These are phyloP conservation scores for Platysternon megacephalum DNA, from an alignment of 2,113 vertebrate genomes.

Conservation along the genomic window DNA sequence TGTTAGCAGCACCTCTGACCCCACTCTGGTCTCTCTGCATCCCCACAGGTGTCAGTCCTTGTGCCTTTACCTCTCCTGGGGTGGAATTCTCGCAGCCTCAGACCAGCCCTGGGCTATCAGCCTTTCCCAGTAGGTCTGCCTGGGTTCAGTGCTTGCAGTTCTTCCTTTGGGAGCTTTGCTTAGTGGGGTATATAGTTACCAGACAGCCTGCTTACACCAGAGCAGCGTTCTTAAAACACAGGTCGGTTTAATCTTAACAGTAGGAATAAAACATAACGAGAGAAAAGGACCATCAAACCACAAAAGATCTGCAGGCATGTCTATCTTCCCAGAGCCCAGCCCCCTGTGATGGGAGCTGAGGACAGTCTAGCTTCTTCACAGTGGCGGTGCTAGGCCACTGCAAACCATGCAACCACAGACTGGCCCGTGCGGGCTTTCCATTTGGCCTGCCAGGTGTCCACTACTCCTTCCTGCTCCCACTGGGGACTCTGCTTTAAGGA, in stretches of 20 bases:
- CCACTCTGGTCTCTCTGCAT: neutral
- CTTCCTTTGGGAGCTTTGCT: neutral
- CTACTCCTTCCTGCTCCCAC: neutral
- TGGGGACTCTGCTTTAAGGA: neutral
- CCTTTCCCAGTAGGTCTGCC: neutral
- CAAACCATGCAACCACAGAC: neutral
- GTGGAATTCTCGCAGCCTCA: neutral
- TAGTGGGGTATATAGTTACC: neutral
- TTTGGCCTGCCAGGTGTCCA: neutral
- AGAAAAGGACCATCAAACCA: neutral
- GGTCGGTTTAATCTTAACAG: neutral
- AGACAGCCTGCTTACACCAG: neutral
- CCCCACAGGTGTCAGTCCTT: neutral
- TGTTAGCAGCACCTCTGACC: neutral
- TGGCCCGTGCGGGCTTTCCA: too few species aligned
- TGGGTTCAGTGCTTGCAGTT: neutral
- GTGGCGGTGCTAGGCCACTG: neutral
- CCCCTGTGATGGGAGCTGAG: neutral
- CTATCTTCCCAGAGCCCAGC: neutral
- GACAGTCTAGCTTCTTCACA: neutral
- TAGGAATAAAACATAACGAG: neutral
- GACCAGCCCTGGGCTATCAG: fast-evolving
- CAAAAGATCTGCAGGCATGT: neutral
- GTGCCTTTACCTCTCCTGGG: neutral
- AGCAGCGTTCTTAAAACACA: neutral